Conservation (phyloP, 2,113 vertebrate genomes). For the Megalops atlanticus region DNA sequence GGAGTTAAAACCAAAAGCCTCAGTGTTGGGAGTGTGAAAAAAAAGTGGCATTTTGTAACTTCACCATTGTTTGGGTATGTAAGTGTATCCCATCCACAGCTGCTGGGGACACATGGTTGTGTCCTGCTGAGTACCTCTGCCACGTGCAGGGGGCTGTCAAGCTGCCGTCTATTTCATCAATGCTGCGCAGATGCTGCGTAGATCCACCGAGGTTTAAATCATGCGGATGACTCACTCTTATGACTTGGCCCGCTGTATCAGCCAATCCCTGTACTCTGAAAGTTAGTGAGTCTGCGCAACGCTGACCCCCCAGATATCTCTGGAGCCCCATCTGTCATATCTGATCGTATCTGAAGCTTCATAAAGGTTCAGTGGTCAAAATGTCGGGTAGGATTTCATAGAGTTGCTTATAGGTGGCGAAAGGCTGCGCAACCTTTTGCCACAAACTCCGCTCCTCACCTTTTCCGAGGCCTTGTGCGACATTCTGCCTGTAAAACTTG, state of each 20-base stretch:
- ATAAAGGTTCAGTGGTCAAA: too few relatives aligned
- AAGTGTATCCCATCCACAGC: slow-evolving; percentile 33
- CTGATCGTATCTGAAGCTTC: too few relatives aligned
- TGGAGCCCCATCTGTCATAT: too few relatives aligned
- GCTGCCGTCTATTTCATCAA: neutral
- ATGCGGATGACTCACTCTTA: neutral
- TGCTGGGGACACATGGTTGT: slow-evolving; percentile 27
- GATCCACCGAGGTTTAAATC: neutral
- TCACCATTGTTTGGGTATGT: slow-evolving; percentile 33
- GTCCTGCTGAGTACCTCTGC: neutral
- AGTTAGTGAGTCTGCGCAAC: neutral
- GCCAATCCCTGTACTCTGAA: neutral
- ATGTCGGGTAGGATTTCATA: too few relatives aligned
- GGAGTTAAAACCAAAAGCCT: too few relatives aligned
- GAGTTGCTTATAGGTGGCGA: too few relatives aligned
- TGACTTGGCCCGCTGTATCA: neutral
- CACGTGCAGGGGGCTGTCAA: neutral
- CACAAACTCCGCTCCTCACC: too few relatives aligned
- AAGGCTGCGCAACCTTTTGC: too few relatives aligned
- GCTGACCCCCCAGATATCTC: neutral
- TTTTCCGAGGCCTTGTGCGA: neutral
- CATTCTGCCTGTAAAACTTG: too few relatives aligned
- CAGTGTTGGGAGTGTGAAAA: neutral
- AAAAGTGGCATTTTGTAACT: neutral
- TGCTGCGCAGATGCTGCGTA: too few relatives aligned